Conservation (phyloP, 2,113 vertebrate species). For the Mus spicilegus region DNA sequence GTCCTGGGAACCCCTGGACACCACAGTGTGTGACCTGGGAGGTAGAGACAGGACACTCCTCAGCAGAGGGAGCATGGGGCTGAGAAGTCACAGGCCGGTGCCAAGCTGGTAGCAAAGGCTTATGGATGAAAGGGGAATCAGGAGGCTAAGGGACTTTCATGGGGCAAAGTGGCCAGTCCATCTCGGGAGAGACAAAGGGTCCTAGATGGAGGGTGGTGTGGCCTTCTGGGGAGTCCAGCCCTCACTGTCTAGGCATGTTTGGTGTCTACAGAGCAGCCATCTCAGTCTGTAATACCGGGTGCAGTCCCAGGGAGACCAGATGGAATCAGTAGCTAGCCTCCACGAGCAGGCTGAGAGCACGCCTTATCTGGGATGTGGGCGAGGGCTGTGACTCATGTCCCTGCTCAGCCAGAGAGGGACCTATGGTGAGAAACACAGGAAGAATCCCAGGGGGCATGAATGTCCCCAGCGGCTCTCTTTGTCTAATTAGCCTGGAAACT, state of each 20-base stretch:
- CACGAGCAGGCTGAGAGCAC: no score
- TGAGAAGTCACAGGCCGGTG: fast-evolving
- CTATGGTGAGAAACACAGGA: neutral
- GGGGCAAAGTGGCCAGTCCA: neutral
- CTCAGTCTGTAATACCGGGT: neutral
- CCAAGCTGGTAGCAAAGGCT: neutral
- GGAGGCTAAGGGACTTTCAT: fast-evolving
- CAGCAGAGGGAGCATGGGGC: fast-evolving
- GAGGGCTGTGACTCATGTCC: neutral
- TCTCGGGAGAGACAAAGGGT: no score
- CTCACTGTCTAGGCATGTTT: fast-evolving
- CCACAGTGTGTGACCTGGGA: neutral
- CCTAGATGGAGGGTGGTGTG: fast-evolving
- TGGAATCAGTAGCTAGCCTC: neutral
- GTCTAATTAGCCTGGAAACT: neutral
- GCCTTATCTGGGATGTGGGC: no score
- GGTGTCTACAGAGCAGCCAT: fast-evolving
- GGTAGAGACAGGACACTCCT: fast-evolving
- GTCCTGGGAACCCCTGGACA: neutral
- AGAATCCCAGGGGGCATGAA: neutral
- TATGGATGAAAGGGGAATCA: fast-evolving
- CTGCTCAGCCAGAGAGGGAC: neutral
- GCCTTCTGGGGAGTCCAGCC: neutral
- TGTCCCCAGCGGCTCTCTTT: neutral
- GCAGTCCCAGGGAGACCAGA: neutral